Evolutionary conservation across 1,140 invertebrate species (phyloP).

Genomic region (Thereuonema tuberculata): DNA sequence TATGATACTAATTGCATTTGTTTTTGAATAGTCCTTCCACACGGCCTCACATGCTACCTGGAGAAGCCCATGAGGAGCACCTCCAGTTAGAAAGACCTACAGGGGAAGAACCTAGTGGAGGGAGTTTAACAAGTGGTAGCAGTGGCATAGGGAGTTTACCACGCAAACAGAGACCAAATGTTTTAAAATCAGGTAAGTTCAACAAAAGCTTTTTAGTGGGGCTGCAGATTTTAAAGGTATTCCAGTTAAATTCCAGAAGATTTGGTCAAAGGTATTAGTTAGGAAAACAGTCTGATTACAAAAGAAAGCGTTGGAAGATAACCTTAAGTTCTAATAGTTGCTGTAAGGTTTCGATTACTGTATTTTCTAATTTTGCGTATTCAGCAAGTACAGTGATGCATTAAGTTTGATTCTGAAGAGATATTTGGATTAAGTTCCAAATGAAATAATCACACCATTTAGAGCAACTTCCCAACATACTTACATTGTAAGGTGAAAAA

Average conservation of each 20-base stretch:
- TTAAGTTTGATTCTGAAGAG: too few species aligned
- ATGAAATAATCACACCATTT: too few species aligned
- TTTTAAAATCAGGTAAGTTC: constrained; percentile 16
- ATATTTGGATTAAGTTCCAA: too few species aligned
- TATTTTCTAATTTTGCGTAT: too few species aligned
- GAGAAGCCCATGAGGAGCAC: constrained; percentile 16
- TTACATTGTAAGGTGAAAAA: too few species aligned
- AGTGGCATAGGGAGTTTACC: constrained; percentile 70
- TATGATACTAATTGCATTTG: too few species aligned
- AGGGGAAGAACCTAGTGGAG: constrained; percentile 24
- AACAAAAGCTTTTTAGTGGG: neutral
- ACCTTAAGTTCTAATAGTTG: too few species aligned
- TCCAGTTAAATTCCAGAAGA: neutral
- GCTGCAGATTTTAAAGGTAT: neutral
- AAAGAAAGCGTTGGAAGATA: too few species aligned
- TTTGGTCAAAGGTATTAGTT: neutral
- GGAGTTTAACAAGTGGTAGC: constrained; percentile 50
- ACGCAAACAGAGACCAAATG: constrained; percentile 38
- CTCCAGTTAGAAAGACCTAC: constrained; percentile 17
- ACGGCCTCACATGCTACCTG: constrained; percentile 8
- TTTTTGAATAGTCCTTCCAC: constrained; percentile 19
- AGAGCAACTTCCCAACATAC: too few species aligned
- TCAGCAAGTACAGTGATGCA: too few species aligned
- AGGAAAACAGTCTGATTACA: too few species aligned
- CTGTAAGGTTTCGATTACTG: too few species aligned